Evolutionary conservation across 2,888 invertebrate species (phyloP), one percentile per base, ranked within the genome.

Genomic region (Brachyptera putata): DNA sequence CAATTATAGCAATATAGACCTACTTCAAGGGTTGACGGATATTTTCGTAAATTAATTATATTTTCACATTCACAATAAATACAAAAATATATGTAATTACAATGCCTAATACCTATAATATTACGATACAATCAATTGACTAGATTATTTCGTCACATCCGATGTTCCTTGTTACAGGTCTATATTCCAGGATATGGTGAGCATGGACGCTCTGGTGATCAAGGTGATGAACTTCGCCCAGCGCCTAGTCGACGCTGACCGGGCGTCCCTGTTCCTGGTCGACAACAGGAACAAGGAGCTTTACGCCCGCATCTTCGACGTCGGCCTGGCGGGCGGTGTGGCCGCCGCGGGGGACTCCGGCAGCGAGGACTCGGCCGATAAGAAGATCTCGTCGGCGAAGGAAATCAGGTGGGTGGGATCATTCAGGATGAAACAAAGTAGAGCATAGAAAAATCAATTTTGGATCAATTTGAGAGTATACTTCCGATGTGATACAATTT

Each of bases 161-260:
- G n/a, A n/a, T n/a, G n/a, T n/a, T n/a, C n/a, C n/a, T n/a, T n/a
- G n/a, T n/a, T 30, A 25, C 74, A 91, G 91, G 72, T 88, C 88
- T 7, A 89, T 92, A 70, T 92, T 93, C 70, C 90, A 91, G 77
- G 90, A 92, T 69, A 91, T 92, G 82, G 85, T 89, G 49, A 89
- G 88, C 65, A 85, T 91, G 79, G 90, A 91, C 68, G 82, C 83
- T 61, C 79, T 92, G 1, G 89, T 92, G 30, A 85, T 87, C 72
- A 87, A 89, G 71, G 87, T 92, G 61, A 84, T 92, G 82, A 87
- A 89, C 71, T 90, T 87, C 70, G 91, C 90, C 0, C 90, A 91
- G 71, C 80, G 83, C 43, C 76, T 92, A 4, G 91, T 92, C 5
- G 84, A 86, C 67, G 92, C 92, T 0, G 92, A 93, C 70, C 76